Conservation (phyloP, 2,113 vertebrate genomes). For the Ramphastos sulfuratus region DNA sequence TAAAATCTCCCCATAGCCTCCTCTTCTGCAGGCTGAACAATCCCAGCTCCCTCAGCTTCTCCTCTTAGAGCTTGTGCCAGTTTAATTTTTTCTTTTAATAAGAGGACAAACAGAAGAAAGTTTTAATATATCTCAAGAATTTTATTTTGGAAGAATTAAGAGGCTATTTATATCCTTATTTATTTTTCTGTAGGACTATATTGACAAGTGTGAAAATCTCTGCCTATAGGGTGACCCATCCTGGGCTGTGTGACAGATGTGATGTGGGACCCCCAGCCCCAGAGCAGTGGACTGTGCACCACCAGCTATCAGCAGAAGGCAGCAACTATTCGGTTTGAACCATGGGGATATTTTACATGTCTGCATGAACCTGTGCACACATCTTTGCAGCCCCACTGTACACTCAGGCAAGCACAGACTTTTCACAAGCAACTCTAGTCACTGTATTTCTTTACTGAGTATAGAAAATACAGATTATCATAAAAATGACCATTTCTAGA, state of each 20-base stretch:
- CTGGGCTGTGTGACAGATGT: background rate
- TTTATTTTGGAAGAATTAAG: background rate
- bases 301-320: background rate
- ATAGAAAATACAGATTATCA: background rate
- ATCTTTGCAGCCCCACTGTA: background rate
- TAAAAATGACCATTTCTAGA: background rate
- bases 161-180: background rate
- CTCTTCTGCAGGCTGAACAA: too few relatives aligned
- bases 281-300: background rate
- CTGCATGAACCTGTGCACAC: background rate
- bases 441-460: background rate
- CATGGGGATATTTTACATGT: background rate
- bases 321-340: background rate
- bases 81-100: background rate
- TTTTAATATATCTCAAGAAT: background rate
- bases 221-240: background rate
- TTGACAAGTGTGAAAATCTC: background rate
- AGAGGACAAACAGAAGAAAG: background rate
- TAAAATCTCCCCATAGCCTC: too few relatives aligned
- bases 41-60: too few relatives aligned
- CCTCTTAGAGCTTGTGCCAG: too few relatives aligned
- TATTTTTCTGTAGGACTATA: background rate
- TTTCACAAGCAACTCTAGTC: background rate
- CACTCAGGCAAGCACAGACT: background rate
- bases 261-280: background rate